Evolutionary conservation across 2,888 invertebrate species (phyloP), one percentile per base, ranked within the genome.

Genomic region (Argyra leucocephala): DNA sequence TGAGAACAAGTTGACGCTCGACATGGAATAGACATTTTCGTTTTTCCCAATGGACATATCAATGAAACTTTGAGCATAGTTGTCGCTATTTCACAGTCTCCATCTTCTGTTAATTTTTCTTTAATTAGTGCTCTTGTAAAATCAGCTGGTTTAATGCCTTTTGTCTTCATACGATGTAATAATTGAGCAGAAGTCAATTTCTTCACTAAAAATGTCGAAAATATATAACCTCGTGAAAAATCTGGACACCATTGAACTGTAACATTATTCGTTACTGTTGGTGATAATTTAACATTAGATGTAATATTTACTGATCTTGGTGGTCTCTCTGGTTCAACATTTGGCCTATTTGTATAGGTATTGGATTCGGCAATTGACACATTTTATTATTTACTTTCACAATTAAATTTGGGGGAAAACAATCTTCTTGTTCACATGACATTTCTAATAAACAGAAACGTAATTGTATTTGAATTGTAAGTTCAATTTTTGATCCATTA

Each of bases 271-370:
- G 88, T 85, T 7, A 91, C 89, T 0, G 89, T 90, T 0, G 94
- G 93, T 36, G 91, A 91, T 66, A 93, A 81, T 78, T 93, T 93
- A 12, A 92, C 89, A 71, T 90, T 83, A 0, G 88, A 87, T 1
- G 97, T 96, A 67, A 98, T 92, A 81, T 98, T 96, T 5, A 99
- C 93, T 0, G 98, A 97, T 63, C 95, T 84, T 2, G 96, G 94
- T 3, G 96, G 97, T 70, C 98, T 85, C 80, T 96, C 97, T 63
- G 97, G 93, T 78, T 97, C 97, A 12, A 94, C 94, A 24, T 95
- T 95, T 4, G 95, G 96, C 76, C 96, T 95, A 81, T 96, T 97
- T 66, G 96, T 96, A n/a, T n/a, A 64, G 97, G 96, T 80, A 98
- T 94, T 66, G 94, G 92, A 81, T 93, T 95, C 70, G 96, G 96